Conservation (phyloP, 2,113 vertebrate species). For the Rhizomys pruinosus region DNA sequence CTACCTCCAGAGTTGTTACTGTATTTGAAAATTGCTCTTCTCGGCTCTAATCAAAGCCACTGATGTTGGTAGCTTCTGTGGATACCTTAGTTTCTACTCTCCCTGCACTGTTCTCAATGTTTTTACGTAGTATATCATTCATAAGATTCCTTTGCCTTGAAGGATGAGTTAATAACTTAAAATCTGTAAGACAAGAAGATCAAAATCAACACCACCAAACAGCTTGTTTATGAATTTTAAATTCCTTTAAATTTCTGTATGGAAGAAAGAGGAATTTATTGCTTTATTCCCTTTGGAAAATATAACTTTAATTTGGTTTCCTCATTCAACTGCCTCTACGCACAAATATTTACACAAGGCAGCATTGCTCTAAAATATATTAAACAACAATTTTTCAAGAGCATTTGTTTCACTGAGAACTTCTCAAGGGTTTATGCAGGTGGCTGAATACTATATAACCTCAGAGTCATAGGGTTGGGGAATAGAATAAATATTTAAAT, state of each 20-base stretch:
- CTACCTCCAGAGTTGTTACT: no score
- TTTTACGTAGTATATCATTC: neutral
- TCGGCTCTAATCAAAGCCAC: neutral
- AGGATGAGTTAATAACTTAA: neutral
- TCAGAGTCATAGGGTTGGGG: neutral
- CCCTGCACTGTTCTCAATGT: neutral
- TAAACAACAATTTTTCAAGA: neutral
- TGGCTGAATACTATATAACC: neutral
- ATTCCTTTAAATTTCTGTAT: neutral
- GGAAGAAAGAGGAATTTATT: neutral
- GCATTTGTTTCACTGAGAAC: neutral
- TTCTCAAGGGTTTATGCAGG: neutral
- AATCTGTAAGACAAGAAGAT: neutral
- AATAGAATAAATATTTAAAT: neutral
- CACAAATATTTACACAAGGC: no score
- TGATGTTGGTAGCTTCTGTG: no score
- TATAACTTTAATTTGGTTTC: constrained; percentile 18
- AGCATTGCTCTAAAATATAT: neutral
- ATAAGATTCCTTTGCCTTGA: neutral
- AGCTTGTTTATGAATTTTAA: no score
- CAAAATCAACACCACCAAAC: constrained; percentile 11
- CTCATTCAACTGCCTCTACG: neutral
- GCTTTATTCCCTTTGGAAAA: neutral
- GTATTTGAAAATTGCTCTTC: neutral
- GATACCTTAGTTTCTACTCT: no score